Evolutionary conservation across 2,797 vertebrate genomes (phyloP).

Genomic region (Parambassis ranga): DNA sequence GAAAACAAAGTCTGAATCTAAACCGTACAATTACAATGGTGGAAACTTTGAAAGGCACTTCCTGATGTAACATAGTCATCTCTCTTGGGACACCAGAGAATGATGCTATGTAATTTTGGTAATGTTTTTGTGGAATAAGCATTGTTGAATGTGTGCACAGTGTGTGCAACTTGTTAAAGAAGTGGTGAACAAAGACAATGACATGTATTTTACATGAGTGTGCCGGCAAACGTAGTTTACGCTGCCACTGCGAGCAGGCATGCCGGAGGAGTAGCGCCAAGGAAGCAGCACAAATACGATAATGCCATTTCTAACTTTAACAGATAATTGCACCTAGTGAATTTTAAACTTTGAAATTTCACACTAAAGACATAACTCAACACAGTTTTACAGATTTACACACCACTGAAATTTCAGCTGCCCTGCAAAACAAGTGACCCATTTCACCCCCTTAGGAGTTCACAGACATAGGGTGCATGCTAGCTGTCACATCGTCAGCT

Average conservation of each 20-base stretch:
- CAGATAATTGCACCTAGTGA: too few relatives aligned
- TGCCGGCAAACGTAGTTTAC: too few relatives aligned
- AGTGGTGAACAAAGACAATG: background rate
- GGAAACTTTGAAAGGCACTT: constrained; percentile 61
- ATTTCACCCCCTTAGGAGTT: constrained; percentile 31
- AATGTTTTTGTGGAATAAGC: constrained; percentile 47
- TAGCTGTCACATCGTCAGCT: constrained; percentile 58
- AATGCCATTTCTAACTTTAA: too few relatives aligned
- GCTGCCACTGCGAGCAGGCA: too few relatives aligned
- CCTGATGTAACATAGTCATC: constrained; percentile 48
- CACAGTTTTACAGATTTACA: constrained; percentile 19
- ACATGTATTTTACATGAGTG: background rate
- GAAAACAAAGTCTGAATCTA: constrained; percentile 61
- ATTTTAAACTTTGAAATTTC: too few relatives aligned
- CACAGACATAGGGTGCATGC: constrained; percentile 50
- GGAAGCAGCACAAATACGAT: too few relatives aligned
- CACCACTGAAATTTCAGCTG: constrained; percentile 14
- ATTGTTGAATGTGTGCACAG: constrained; percentile 34
- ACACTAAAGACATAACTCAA: background rate
- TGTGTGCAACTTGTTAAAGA: constrained; percentile 18
- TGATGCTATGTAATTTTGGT: constrained; percentile 50
- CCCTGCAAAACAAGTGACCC: constrained; percentile 51
- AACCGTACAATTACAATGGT: constrained; percentile 58
- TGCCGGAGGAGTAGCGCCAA: too few relatives aligned
- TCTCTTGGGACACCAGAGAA: constrained; percentile 25